Conservation (phyloP, 2,888 invertebrate genomes). For the Dryomyza anilis region DNA sequence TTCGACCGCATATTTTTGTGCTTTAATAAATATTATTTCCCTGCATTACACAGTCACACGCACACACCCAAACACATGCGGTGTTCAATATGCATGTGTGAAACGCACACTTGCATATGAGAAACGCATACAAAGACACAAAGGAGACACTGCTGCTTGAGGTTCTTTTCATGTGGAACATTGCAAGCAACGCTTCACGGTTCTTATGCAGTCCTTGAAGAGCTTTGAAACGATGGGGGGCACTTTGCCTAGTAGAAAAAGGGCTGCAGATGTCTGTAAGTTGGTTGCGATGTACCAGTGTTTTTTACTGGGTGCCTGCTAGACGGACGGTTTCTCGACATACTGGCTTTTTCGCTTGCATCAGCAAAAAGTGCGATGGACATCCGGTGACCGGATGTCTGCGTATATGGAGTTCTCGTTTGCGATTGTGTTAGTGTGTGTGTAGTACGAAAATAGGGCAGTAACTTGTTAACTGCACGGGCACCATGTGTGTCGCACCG, state of each 20-base stretch:
- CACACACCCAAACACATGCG: neutral
- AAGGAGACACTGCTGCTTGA: no score
- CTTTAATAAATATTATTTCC: slow-evolving; percentile 8
- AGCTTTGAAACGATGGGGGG: no score
- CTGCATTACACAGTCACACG: neutral
- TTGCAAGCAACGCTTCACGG: no score
- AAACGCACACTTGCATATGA: neutral
- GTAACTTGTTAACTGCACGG: slow-evolving; percentile 20
- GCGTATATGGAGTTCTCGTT: neutral
- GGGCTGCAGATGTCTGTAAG: no score
- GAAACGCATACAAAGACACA: neutral
- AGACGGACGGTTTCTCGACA: neutral
- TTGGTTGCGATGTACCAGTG: no score
- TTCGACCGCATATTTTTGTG: slow-evolving; percentile 2
- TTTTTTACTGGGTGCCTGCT: neutral
- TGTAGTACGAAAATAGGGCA: slow-evolving; percentile 3
- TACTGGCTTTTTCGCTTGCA: slow-evolving; percentile 15
- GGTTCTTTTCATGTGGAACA: no score
- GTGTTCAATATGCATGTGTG: no score
- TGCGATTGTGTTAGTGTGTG: slow-evolving; percentile 1
- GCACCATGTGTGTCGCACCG: slow-evolving; percentile 4
- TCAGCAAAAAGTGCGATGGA: slow-evolving; percentile 31
- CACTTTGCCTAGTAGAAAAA: no score
- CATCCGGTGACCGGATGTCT: slow-evolving; percentile 27
- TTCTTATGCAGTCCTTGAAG: no score